Percentiles rank a stretch among this genome's conserved stretches.
Conservation (phyloP, 2,797 vertebrate genomes). For the Erethizon dorsatum region DNA sequence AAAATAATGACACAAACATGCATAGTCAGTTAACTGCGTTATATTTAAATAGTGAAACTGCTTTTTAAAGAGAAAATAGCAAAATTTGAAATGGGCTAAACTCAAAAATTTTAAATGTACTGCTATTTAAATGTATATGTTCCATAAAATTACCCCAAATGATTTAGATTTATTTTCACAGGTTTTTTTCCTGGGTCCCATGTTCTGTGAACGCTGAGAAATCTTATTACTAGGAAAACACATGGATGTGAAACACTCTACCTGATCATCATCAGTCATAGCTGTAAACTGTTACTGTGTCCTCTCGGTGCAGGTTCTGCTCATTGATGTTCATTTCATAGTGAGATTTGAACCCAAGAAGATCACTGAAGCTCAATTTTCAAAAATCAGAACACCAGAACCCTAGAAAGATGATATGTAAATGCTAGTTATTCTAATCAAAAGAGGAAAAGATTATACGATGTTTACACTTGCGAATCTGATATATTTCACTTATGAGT, state of each 20-base stretch:
- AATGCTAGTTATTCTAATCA: neutral
- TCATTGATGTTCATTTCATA: neutral
- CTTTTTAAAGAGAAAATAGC: conserved; percentile 22
- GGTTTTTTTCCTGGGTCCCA: neutral
- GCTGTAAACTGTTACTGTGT: neutral
- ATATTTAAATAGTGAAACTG: conserved; percentile 53
- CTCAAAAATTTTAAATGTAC: conserved; percentile 41
- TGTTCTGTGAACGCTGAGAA: neutral
- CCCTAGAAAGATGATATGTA: neutral
- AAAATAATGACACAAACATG: conserved; percentile 32
- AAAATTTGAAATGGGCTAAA: conserved; percentile 20
- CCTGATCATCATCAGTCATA: neutral
- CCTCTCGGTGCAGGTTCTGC: neutral
- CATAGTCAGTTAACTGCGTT: neutral
- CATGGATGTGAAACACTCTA: neutral
- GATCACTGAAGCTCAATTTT: neutral
- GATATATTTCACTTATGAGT: neutral
- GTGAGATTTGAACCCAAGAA: conserved; percentile 20
- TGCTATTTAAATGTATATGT: conserved; percentile 40
- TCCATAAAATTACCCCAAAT: conserved; percentile 29
- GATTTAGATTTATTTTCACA: neutral
- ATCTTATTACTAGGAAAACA: neutral
- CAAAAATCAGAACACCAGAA: conserved; percentile 56
- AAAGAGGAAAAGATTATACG: neutral
- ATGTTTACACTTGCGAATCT: neutral